A percentile compares a stretch with the other conserved stretches of the same genome.
Conservation (phyloP, 2,888 invertebrate species). For the Nephrotoma flavescens region DNA sequence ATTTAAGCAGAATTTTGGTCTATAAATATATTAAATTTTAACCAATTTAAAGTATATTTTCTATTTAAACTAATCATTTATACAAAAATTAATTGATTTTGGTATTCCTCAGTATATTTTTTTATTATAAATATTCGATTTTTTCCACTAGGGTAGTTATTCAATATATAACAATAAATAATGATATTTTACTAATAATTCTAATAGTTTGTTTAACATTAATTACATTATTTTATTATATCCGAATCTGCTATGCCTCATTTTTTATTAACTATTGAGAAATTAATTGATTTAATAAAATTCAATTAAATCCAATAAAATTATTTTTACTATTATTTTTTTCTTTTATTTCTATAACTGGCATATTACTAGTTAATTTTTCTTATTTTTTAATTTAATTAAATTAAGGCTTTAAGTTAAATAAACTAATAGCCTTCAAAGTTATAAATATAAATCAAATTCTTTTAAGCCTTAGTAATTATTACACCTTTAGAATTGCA, state of each 20-base stretch:
- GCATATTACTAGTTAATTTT: background rate
- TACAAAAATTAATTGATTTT: too few relatives aligned
- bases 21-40: too few relatives aligned
- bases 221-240: background rate
- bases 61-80: too few relatives aligned
- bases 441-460: background rate
- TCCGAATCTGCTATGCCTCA: background rate
- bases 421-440: background rate
- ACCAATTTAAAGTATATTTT: too few relatives aligned
- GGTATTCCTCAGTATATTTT: too few relatives aligned
- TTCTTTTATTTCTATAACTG: background rate
- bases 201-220: background rate
- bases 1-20: too few relatives aligned
- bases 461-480: background rate
- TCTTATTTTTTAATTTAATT: background rate
- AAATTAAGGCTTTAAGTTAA: background rate
- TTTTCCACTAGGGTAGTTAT: too few relatives aligned
- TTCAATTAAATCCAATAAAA: conserved; percentile 26
- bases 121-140: too few relatives aligned
- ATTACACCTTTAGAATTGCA: background rate
- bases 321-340: background rate
- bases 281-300: background rate
- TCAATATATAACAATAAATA: conserved; percentile 17
- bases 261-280: background rate
- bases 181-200: background rate